Evolutionary conservation across 1,140 invertebrate species (phyloP), one percentile per base, ranked within the genome.

Genomic region (Lamellibrachia luymesi): DNA sequence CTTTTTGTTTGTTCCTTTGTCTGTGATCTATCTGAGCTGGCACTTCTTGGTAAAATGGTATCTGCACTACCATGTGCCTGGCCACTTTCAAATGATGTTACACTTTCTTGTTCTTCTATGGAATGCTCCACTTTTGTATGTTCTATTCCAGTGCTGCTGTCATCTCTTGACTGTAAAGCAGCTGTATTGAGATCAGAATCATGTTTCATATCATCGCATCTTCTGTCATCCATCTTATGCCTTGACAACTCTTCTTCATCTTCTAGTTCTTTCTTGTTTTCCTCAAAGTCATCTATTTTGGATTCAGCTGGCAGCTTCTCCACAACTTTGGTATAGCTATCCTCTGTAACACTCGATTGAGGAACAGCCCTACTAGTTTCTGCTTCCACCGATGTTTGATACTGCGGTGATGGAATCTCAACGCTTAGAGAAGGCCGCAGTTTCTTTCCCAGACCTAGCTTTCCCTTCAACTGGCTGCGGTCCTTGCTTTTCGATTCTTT

Each of bases 401-500:
- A 22, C 64, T 22, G 64, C 64, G 64, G 25, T 17, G 64, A 80
- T 22, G 64, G 64, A 80, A 80, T 80, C 64, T 80, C 64, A 80
- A 80, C 64, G 17, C 17, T 80, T 80, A 80, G 64, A 8, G 64
- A 17, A 8, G 64, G 64, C 1, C 1, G 64, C 64, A 80, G 13
- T 80, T 80, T 80, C 64, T 80, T 80, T 22, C 64, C 64, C 64
- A 80, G 64, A 80, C 64, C 64, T 22, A 6, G 64, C 13, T 80
- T 80, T 22, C 64, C 64, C 13, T 80, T 80, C 13, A 80, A 22
- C 25, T 22, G 64, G 64, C 64, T 80, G 64, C 64, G 64, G 25
- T 80, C 64, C 64, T 80, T 80, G 64, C 64, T 80, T 80, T 80
- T 80, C 64, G 64, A 80, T 22, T 80, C 64, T 80, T 80, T 80